Evolutionary conservation across 2,888 invertebrate species (phyloP), one percentile per base, ranked within the genome.

Genomic region (Phytoseiulus persimilis): DNA sequence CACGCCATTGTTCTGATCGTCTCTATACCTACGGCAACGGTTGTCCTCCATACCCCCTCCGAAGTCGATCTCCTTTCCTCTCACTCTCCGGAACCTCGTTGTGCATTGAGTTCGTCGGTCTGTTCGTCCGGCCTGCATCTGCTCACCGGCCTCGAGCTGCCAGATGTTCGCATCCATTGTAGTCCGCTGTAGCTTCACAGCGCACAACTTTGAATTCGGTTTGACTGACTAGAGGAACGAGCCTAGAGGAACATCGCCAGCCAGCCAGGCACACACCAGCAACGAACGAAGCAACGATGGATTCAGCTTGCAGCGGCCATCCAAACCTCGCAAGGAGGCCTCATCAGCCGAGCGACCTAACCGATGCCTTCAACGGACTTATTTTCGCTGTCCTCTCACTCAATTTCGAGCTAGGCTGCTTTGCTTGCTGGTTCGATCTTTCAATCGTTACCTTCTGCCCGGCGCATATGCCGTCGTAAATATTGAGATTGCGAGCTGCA

Each of bases 141-240:
- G 65, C 65, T 65, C 65, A 23, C 65, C 65, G 65, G 65, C 65
- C 65, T 65, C 65, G 65, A 65, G 65, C 18, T 65, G 65, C 65
- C 65, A 65, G 65, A 65, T 65, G 65, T 65, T 65, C 65, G 65
- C 65, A 65, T 65, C 65, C 65, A 65, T 65, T 65, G 65, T 65
- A 65, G 65, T 65, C 65, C 65, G 65, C 65, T 65, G 65, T 65
- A 28, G 65, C 65, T 65, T 28, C 65, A 28, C 23, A 65, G 65
- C 65, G 65, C 65, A 23, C 65, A 65, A 65, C 65, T 65, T 65
- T 65, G 65, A 65, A 65, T 65, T 65, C 28, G 65, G 23, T 65
- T 65, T 65, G 65, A 65, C 65, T 65, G 65, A 65, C 65, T 65
- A 65, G 14, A 65, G 65, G 65, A 65, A 28, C 65, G 65, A 65